Evolutionary conservation across 2,113 vertebrate genomes (phyloP), one percentile per base, ranked within the genome.

Genomic region (Aegotheles bennettii): DNA sequence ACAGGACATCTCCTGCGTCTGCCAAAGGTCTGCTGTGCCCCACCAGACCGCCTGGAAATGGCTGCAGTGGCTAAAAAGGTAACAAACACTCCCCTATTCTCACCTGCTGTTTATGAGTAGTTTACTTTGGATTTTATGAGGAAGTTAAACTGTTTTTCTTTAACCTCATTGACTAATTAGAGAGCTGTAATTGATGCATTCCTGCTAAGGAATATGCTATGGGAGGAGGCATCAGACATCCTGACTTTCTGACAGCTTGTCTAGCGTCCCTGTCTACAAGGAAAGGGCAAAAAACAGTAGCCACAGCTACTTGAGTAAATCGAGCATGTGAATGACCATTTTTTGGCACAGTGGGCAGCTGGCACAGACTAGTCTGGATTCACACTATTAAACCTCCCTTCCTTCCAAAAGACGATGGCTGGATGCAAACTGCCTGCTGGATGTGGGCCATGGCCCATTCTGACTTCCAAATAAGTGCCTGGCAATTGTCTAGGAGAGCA

Each of bases 281-380:
- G 19, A 92, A 87, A 53, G 12, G 9, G 28, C 7, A 70, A 53
- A 90, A 54, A 20, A 61, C 1, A 4, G 50, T 31, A 69, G 45
- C 15, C 4, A 1, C 54, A 64, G 53, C 24, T 76, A 42, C n/a
- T 25, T 2, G 1, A 71, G 40, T n/a, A 79, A 42, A 63, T 13
- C 0, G 0, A 68, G 67, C 4, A 3, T 18, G 11, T 68, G 48
- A 91, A 82, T 38, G 23, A 48, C 18, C 2, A 0, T 5, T 40
- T 56, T 64, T 67, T 67, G 56, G 50, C 73, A 63, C 0, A 0
- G 31, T 45, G 14, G 11, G 33, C 21, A 42, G 36, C 21, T 53
- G 61, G 78, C 76, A 67, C 3, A 5, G 28, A 24, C 9, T 16
- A 53, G 3, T 33, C 48, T 80, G 7, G 4, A 29, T 38, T 23